Base-by-base conservation (phyloP, 2,888 invertebrate genomes). In the Perizoma affinitatum region DNA sequence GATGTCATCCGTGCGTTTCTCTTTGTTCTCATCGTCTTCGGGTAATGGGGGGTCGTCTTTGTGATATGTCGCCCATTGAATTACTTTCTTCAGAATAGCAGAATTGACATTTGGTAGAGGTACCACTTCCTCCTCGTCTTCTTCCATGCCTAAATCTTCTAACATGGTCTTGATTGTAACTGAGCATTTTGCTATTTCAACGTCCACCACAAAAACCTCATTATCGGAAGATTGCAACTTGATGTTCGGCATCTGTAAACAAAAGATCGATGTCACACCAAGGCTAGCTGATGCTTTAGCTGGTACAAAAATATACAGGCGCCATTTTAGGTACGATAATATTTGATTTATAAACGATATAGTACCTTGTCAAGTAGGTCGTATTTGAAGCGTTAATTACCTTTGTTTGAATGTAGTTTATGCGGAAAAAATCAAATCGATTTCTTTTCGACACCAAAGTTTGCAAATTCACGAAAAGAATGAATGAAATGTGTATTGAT, bases 141-240 rank as follows among this genome's bases (percentile, higher is more conserved):
- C 97, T 76, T 97, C 97, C 95, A 97, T 96, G 9, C 97, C 97
- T 63, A 97, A 93, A 90, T 98, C 97, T 90, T 99, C 99, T 74
- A 99, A 94, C 97, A 99, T 99, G 4, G 98, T 99, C 90, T 98
- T 99, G 72, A 99, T 98, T 0, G 99, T 99, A 10, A 98, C 97
- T 0, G 98, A 99, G 86, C 98, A 98, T 93, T 98, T 98, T 48
- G 99, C 99, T 62, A 99, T 98, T 85, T 99, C 98, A 0, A 98
- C 97, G 79, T 99, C 98, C 0, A 99, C 98, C 71, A 98, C 97
- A 83, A 99, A 99, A 34, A 97, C 96, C 86, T 99, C 98, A 54
- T 97, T 97, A 88, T 99, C 98, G 0, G 97, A 97, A 65, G 98
- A 98, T 87, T 98, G 97, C 68, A 99, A 92, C 83, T 98, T 98